Evolutionary conservation across 1,140 invertebrate genomes (phyloP).

Genomic region (Prorops nasuta): DNA sequence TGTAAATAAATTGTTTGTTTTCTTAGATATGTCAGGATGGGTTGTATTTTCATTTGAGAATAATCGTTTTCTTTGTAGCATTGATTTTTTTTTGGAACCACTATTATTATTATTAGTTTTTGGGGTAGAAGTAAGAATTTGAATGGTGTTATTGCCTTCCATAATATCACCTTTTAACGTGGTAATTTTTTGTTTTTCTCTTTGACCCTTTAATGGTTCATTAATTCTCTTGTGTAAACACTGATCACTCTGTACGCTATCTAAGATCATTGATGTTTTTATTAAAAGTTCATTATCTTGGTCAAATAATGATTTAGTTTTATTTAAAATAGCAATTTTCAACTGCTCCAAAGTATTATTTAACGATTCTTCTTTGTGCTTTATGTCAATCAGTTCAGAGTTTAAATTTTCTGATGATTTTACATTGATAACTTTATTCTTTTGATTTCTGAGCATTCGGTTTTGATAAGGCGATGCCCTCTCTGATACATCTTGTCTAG

Average conservation of each 20-base stretch:
- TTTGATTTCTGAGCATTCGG: background rate
- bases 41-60: constrained; percentile 10
- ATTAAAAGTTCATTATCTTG: constrained; percentile 23
- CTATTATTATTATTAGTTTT: background rate
- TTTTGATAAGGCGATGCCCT: background rate
- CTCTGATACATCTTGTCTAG: background rate
- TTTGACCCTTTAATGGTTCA: background rate
- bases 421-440: constrained; percentile 1
- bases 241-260: background rate
- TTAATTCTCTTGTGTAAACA: background rate
- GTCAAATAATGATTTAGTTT: constrained; percentile 36
- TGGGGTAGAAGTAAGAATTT: background rate
- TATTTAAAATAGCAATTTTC: constrained; percentile 34
- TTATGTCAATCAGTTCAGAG: constrained; percentile 16
- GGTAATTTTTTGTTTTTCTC: background rate
- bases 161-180: background rate
- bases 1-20: no score
- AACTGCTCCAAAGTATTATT: constrained; percentile 26
- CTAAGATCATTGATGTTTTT: constrained; percentile 27
- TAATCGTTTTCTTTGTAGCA: constrained; percentile 13
- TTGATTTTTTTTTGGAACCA: constrained; percentile 1
- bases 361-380: constrained; percentile 16
- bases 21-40: background rate
- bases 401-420: background rate
- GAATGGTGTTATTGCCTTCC: background rate